Evolutionary conservation across 2,797 vertebrate species (phyloP), one percentile per base, ranked within the genome.

Genomic region (Tadarida brasiliensis): DNA sequence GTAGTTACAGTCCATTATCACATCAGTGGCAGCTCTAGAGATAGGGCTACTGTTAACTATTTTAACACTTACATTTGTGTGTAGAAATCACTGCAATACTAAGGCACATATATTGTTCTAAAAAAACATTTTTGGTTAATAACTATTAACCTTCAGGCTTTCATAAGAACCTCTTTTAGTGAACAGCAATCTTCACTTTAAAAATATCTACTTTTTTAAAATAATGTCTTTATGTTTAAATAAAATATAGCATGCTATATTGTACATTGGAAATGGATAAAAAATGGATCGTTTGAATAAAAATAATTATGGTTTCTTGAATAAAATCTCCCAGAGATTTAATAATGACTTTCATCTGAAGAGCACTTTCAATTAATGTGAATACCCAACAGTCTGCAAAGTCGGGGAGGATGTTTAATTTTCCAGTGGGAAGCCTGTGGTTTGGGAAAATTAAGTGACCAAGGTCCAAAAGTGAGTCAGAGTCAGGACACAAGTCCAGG

Each of bases 311-410:
- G 2, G 1, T 56, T 80, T 91, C 35, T 92, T 94, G 54, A 94
- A 47, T 84, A 28, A 57, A 92, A 81, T 90, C 49, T 92, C 93
- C 65, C 14, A 95, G 33, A 83, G n/a, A 92, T 56, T 84, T 87
- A 80, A 85, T 81, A 84, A 94, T 56, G 54, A 92, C 90, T 93
- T 93, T 82, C 26, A 86, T 51, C 33, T 94, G 33, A 87, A 87
- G 47, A 87, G 35, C 68, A 57, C 20, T 94, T 94, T 73, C 78
- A 63, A 49, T 84, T 88, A 85, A 82, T 74, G 35, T 85, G 51
- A 6, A 68, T 39, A 67, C 20, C 22, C 11, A 76, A 49, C 56
- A 78, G 68, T 87, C 30, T 85, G 44, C 67, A 70, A 78, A 84
- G 33, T 39, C 71, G 80, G 30, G 47, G 8, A 78, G 47, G 11